A percentile compares a stretch with the other conserved stretches of the same genome.
These are phyloP conservation scores for Gasterosteus aculeatus DNA, from an alignment of 2,113 vertebrate species.

Conservation along the genomic window DNA sequence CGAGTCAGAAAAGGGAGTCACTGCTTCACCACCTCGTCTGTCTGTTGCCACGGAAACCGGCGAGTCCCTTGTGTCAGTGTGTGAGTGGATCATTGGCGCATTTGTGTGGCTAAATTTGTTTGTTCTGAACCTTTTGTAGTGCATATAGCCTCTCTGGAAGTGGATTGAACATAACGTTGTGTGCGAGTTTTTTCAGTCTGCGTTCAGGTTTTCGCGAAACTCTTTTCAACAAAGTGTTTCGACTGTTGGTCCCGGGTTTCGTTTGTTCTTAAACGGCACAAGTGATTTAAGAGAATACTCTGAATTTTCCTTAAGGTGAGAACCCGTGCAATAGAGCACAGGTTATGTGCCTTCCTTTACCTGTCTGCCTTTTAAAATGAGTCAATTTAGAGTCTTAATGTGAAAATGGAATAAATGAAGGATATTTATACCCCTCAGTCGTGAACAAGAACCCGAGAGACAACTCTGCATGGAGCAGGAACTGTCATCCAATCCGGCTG, in stretches of 20 bases:
- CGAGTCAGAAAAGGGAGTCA: constrained; percentile 44
- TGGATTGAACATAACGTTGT: background rate
- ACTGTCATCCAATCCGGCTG: background rate
- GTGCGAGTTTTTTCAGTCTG: constrained; percentile 14
- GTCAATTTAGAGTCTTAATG: background rate
- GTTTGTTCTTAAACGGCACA: background rate
- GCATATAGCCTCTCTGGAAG: background rate
- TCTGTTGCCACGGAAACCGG: constrained; percentile 58
- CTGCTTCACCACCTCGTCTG: constrained; percentile 36
- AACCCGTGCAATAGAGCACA: background rate
- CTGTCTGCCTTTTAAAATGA: background rate
- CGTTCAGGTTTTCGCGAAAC: constrained; percentile 42
- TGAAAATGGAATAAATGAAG: background rate
- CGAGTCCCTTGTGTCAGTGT: constrained; percentile 34
- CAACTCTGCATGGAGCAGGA: background rate
- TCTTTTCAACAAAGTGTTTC: constrained; percentile 41
- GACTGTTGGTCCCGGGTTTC: constrained; percentile 16
- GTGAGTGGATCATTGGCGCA: constrained; percentile 8
- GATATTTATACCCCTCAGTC: background rate
- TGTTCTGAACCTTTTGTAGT: constrained; percentile 32
- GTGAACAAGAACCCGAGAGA: background rate
- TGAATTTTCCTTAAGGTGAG: background rate
- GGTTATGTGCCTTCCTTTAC: background rate
- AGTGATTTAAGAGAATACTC: background rate
- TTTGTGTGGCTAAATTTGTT: constrained; percentile 23